Evolutionary conservation across 2,113 vertebrate species (phyloP).

Genomic region (Melierax canorus): DNA sequence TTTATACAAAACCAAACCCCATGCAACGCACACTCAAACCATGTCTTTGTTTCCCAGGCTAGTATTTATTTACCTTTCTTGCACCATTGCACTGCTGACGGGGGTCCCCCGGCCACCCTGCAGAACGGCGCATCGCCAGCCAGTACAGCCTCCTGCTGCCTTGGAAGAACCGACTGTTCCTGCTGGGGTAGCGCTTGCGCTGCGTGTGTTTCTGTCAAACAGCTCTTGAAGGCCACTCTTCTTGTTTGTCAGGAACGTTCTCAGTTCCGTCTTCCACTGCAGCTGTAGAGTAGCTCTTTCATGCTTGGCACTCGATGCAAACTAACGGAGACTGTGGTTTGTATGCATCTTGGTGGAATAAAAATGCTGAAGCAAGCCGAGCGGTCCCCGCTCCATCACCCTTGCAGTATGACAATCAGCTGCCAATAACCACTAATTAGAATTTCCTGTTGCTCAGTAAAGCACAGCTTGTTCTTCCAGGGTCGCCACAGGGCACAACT

Average conservation of each 20-base stretch:
- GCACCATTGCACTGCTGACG: neutral
- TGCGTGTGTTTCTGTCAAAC: neutral
- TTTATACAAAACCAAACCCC: neutral
- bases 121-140: rapidly evolving
- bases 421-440: neutral
- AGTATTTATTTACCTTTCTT: neutral
- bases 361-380: neutral
- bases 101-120: rapidly evolving
- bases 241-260: neutral
- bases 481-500: neutral
- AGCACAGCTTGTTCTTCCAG: neutral
- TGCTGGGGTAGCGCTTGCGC: neutral
- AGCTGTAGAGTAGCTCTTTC: neutral
- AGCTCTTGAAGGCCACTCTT: neutral
- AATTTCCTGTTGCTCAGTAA: neutral
- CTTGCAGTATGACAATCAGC: neutral
- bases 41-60: rapidly evolving
- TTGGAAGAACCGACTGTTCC: neutral
- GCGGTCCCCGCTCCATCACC: no score
- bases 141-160: neutral
- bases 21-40: neutral
- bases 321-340: neutral
- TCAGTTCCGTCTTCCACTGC: neutral
- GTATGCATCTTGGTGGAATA: neutral
- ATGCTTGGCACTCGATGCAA: neutral